Evolutionary conservation across 2,113 vertebrate genomes (phyloP).

Genomic region (Salvelinus fontinalis): DNA sequence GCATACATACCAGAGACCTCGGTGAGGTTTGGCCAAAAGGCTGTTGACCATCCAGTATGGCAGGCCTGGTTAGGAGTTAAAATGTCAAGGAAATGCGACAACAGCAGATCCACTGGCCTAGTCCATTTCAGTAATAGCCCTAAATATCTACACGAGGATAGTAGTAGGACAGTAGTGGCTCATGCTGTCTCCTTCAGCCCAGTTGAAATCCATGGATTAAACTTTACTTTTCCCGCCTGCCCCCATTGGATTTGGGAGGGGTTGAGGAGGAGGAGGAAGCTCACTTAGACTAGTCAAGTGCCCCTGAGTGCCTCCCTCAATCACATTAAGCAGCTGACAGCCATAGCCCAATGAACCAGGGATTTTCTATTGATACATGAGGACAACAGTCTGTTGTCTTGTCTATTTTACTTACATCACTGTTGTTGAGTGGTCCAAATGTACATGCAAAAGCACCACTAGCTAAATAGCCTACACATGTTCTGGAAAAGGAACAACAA

Average conservation of each 20-base stretch:
- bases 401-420: neutral
- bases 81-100: neutral
- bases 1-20: neutral
- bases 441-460: neutral
- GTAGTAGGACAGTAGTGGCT: neutral
- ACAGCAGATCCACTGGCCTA: neutral
- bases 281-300: slow-evolving; percentile 35
- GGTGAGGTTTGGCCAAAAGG: neutral
- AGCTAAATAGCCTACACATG: no score
- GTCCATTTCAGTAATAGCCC: neutral
- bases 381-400: neutral
- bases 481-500: no score
- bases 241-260: slow-evolving; percentile 15
- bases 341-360: slow-evolving; percentile 17
- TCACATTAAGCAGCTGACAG: slow-evolving; percentile 23
- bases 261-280: slow-evolving; percentile 19
- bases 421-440: neutral
- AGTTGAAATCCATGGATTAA: slow-evolving; percentile 12
- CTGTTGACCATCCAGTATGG: neutral
- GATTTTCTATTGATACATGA: slow-evolving; percentile 7
- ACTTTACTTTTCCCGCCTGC: neutral
- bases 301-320: slow-evolving; percentile 16
- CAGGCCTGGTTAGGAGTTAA: neutral
- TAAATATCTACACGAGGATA: neutral
- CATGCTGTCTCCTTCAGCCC: neutral